phyloP scores from a whole-genome alignment of 1,140 invertebrate genomes.

The Oedothorax gibbosus region DNA sequence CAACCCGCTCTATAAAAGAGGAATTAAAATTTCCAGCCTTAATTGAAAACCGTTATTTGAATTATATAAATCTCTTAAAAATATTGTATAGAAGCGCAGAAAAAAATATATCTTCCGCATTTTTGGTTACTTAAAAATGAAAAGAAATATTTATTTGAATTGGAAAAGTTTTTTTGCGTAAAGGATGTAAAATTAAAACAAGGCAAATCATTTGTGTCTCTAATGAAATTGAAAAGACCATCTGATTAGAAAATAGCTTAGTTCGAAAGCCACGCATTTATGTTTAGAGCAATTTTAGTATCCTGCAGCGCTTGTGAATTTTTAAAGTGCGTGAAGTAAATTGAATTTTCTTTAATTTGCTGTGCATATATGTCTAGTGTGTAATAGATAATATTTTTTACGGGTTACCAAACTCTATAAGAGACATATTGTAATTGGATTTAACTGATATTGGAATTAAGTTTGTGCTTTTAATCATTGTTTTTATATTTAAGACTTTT shows the following conservation, averaged over 20 bases:
- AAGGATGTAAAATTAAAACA: slow-evolving; percentile 23
- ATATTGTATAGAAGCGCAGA: background rate
- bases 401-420: no score
- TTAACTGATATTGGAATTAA: no score
- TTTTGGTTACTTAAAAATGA: slow-evolving; percentile 40
- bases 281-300: slow-evolving; percentile 3
- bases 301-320: no score
- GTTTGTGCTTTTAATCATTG: no score
- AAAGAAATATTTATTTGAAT: slow-evolving; percentile 48
- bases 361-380: no score
- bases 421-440: no score
- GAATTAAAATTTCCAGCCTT: slow-evolving; percentile 58
- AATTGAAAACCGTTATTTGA: slow-evolving; percentile 61
- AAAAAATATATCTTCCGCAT: slow-evolving; percentile 38
- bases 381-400: no score
- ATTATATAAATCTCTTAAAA: slow-evolving; percentile 61
- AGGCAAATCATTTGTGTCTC: slow-evolving; percentile 19
- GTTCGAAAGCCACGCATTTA: slow-evolving; percentile 1
- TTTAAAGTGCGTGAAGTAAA: no score
- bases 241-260: slow-evolving; percentile 25
- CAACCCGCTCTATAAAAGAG: slow-evolving; percentile 24
- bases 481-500: no score
- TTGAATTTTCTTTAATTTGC: no score
- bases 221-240: slow-evolving; percentile 38
- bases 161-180: slow-evolving; percentile 9